These are phyloP conservation scores for Hoplodrina ambigua DNA, from an alignment of 2,888 invertebrate genomes.

Conservation along the genomic window DNA sequence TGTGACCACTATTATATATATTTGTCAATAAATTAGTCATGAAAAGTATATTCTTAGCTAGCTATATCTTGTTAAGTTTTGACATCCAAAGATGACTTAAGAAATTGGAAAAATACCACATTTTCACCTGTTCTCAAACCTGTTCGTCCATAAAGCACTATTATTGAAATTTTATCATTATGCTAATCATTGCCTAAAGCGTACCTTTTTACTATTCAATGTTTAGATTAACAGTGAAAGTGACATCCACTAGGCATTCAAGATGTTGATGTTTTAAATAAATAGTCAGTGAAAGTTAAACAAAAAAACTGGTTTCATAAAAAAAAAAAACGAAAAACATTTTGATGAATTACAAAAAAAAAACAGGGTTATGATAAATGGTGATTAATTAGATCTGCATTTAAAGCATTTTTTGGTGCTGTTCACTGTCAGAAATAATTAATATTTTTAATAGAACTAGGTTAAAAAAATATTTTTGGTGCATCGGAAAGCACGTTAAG, in stretches of 20 bases:
- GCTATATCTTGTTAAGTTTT: too few species aligned
- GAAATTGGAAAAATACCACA: not conserved
- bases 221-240: constrained; percentile 57
- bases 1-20: too few species aligned
- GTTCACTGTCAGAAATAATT: too few species aligned
- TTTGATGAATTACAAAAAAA: constrained; percentile 2
- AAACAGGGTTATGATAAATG: not conserved
- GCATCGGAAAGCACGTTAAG: too few species aligned
- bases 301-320: constrained; percentile 32
- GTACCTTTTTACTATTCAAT: constrained; percentile 19
- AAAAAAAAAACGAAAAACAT: constrained; percentile 1
- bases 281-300: constrained; percentile 48
- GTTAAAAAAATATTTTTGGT: too few species aligned
- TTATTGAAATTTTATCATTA: constrained; percentile 40
- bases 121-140: constrained; percentile 8
- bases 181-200: constrained; percentile 43
- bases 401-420: too few species aligned
- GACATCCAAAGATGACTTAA: not conserved
- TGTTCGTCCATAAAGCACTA: constrained; percentile 5
- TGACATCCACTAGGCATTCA: constrained; percentile 33
- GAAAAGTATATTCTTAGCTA: too few species aligned
- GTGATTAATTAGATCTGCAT: constrained; percentile 4
- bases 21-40: too few species aligned
- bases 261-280: constrained; percentile 30
- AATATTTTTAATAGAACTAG: too few species aligned